These are phyloP conservation scores for Trachelus tabidus DNA, from an alignment of 2,888 invertebrate genomes.

Conservation along the genomic window DNA sequence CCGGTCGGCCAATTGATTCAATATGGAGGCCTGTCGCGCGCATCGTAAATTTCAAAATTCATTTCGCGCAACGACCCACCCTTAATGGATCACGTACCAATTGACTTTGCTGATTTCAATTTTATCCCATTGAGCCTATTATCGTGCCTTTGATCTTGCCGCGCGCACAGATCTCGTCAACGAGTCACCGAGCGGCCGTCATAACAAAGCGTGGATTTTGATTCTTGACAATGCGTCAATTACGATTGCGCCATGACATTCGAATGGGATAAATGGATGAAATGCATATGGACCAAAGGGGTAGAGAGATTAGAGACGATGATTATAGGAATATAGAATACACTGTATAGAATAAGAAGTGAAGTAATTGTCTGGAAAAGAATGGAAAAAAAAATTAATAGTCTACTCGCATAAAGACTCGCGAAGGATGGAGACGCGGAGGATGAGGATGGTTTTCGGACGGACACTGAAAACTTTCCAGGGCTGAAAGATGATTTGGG, in stretches of 20 bases:
- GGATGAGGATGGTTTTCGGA: background rate
- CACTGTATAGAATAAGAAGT: background rate
- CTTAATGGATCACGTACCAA: background rate
- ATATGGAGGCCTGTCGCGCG: background rate
- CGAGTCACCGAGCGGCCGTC: background rate
- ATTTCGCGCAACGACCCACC: background rate
- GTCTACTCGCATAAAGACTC: background rate
- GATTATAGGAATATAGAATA: background rate
- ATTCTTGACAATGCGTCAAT: background rate
- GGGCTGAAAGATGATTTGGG: background rate
- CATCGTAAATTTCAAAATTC: background rate
- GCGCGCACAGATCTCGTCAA: background rate
- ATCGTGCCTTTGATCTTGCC: background rate
- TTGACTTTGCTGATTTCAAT: background rate
- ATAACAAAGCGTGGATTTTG: background rate
- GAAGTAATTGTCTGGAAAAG: background rate
- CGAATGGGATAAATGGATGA: background rate
- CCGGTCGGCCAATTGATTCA: background rate
- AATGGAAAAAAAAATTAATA: background rate
- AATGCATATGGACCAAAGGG: background rate
- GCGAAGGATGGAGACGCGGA: background rate
- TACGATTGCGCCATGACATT: background rate
- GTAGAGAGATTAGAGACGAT: background rate
- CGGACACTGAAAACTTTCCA: background rate
- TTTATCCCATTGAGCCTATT: background rate